Evolutionary conservation across 2,888 invertebrate genomes (phyloP).

Genomic region (Andrena camellia): DNA sequence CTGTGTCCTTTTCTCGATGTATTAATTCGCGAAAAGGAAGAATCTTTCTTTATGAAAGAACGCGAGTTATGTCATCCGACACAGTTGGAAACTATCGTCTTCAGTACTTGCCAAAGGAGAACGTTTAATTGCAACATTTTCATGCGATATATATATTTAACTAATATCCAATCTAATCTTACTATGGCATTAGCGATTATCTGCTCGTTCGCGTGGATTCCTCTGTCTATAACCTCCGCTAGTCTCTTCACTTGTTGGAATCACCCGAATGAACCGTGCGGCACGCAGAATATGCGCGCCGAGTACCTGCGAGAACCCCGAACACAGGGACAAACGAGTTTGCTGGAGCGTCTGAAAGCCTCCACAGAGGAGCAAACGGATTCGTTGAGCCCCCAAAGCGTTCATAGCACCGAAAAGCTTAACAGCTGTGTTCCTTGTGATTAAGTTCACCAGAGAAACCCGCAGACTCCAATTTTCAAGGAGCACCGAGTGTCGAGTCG

Average conservation of each 20-base stretch:
- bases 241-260: not conserved
- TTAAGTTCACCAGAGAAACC: conserved; percentile 43
- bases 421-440: conserved; percentile 52
- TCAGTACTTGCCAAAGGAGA: too few species aligned
- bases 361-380: conserved; percentile 27
- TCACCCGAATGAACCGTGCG: conserved; percentile 5
- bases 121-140: not conserved
- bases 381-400: conserved; percentile 32
- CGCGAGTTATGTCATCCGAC: too few species aligned
- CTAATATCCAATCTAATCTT: not conserved
- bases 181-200: not conserved
- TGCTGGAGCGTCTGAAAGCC: conserved; percentile 17
- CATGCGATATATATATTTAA: not conserved
- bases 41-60: too few species aligned
- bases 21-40: too few species aligned
- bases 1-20: too few species aligned
- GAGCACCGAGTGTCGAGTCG: conserved; percentile 15
- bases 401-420: conserved; percentile 38
- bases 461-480: conserved; percentile 47
- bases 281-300: conserved; percentile 7
- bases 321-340: conserved; percentile 41
- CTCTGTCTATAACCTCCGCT: not conserved
- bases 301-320: conserved; percentile 24
- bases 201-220: not conserved
- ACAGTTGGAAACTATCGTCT: too few species aligned